phyloP scores from a whole-genome alignment of 2,888 invertebrate genomes.

The Cerceris ruficornis region DNA sequence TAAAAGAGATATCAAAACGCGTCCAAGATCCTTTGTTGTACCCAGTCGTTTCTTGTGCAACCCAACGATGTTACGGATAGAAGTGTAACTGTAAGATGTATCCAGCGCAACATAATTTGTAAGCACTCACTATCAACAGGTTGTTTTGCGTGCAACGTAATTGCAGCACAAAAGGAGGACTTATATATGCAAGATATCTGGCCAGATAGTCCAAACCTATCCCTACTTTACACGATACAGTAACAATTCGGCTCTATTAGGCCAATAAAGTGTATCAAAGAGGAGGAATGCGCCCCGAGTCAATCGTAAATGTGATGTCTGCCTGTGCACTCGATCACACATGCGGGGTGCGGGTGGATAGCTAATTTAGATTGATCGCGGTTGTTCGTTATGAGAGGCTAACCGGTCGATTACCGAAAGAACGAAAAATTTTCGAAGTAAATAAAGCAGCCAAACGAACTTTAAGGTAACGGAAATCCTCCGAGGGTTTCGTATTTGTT shows the following conservation, averaged over 20 bases:
- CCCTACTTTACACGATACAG: conserved; percentile 58
- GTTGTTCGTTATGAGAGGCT: background rate
- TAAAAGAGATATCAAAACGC: too few relatives aligned
- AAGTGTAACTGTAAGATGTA: background rate
- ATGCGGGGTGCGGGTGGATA: conserved; percentile 62
- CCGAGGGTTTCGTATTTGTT: too few relatives aligned
- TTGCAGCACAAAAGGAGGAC: conserved; percentile 42
- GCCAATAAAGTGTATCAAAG: conserved; percentile 65
- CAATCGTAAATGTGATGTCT: conserved; percentile 53
- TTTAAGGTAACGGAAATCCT: too few relatives aligned
- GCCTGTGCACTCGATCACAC: conserved; percentile 33
- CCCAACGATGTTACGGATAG: background rate
- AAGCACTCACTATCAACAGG: conserved; percentile 12
- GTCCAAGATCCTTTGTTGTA: too few relatives aligned
- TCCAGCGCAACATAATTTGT: conserved; percentile 38
- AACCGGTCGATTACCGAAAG: background rate
- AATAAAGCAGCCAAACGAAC: too few relatives aligned
- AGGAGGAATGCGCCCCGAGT: conserved; percentile 63
- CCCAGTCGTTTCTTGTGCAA: background rate
- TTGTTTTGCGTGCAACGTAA: conserved; percentile 61
- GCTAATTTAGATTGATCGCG: conserved; percentile 34
- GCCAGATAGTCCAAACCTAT: conserved; percentile 38
- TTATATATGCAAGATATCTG: conserved; percentile 47
- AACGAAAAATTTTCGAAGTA: background rate
- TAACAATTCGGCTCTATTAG: conserved; percentile 66